Evolutionary conservation across 1,140 invertebrate genomes (phyloP).

Genomic region (Monomorium pharaonis): DNA sequence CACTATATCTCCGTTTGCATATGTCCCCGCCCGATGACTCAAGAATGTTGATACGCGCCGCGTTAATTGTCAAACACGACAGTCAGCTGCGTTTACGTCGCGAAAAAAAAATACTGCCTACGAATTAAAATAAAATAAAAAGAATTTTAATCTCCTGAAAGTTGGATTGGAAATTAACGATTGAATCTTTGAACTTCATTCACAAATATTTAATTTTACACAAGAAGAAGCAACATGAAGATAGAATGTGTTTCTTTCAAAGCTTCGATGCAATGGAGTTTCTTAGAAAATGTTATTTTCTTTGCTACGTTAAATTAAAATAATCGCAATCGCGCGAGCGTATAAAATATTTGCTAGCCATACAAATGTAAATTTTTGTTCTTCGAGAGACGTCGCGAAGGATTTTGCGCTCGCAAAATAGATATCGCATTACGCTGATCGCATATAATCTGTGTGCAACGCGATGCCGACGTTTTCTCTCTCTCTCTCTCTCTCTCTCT

Average conservation of each 20-base stretch:
- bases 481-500: background rate
- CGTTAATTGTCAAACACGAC: conserved; percentile 11
- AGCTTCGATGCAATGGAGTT: background rate
- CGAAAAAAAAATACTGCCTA: background rate
- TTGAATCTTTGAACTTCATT: background rate
- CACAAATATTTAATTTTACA: background rate
- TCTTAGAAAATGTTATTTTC: background rate
- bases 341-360: background rate
- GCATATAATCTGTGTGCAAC: conserved; percentile 19
- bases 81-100: background rate
- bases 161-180: background rate
- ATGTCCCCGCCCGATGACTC: background rate
- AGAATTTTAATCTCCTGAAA: background rate
- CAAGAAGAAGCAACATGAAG: background rate
- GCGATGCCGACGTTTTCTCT: background rate
- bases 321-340: background rate
- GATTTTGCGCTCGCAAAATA: conserved; percentile 4
- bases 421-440: conserved; percentile 36
- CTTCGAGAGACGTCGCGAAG: background rate
- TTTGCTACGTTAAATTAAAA: background rate
- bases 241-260: background rate
- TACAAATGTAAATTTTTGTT: background rate
- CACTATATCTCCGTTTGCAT: conserved; percentile 45
- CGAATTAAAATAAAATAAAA: background rate
- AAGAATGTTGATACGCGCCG: conserved; percentile 38